These are phyloP conservation scores for Halichoerus grypus DNA, from an alignment of 2,113 vertebrate genomes.

Conservation along the genomic window DNA sequence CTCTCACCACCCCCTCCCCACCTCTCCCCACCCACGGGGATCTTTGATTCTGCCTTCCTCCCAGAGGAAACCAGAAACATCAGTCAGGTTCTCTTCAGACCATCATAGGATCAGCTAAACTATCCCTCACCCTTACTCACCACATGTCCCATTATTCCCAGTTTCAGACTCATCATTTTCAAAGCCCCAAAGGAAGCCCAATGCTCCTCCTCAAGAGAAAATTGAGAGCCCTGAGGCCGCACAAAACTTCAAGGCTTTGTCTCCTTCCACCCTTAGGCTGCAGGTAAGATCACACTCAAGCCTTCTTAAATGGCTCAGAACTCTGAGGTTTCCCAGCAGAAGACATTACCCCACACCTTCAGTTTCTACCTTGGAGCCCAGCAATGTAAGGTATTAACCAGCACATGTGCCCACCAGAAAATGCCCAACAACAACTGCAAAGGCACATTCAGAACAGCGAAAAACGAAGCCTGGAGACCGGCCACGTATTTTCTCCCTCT, in stretches of 20 bases:
- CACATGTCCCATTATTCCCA: neutral
- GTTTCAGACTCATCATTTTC: slow-evolving; percentile 1
- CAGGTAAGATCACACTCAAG: neutral
- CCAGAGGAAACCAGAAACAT: neutral
- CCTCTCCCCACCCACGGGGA: neutral
- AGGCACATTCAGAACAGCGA: neutral
- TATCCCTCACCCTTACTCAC: neutral
- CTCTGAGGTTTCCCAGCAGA: neutral
- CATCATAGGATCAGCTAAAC: neutral
- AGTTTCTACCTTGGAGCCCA: neutral
- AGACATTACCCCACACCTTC: neutral
- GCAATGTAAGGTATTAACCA: neutral
- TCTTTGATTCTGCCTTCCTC: neutral
- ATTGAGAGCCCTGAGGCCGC: neutral
- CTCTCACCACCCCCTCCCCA: neutral
- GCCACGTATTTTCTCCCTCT: neutral
- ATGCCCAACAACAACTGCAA: neutral
- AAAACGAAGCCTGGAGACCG: neutral
- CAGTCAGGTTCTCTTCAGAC: neutral
- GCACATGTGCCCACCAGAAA: neutral
- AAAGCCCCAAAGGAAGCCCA: slow-evolving; percentile 22
- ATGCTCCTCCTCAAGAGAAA: neutral
- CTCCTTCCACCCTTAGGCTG: neutral
- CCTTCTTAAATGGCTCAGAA: neutral
- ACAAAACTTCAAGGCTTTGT: neutral